Evolutionary conservation across 2,797 vertebrate genomes (phyloP), one percentile per base, ranked within the genome.

Genomic region (Thripadectes ignobilis): DNA sequence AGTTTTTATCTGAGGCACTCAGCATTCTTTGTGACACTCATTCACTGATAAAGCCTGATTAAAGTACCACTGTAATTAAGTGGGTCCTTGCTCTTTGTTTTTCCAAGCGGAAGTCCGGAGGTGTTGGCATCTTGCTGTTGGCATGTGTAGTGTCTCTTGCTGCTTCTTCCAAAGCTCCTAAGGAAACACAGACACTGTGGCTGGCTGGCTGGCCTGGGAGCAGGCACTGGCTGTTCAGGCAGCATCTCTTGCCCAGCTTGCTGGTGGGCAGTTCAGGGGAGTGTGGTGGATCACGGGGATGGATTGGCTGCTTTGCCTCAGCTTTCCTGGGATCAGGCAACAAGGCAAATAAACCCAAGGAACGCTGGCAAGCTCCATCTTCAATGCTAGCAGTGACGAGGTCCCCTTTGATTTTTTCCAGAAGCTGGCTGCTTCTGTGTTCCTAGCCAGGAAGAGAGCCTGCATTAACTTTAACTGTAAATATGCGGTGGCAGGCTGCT

Each of bases 251-350:
- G 71, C 85, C 68, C 88, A 88, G 45, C 69, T 85, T 76, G 24
- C 76, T 71, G 54, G 80, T 88, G 92, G 95, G 94, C 6, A 85
- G 90, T 85, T 36, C 8, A 3, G 92, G 95, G 95, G 92, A 79
- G 93, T 85, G 80, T 51, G 30, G 30, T 85, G 71, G 62, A 89
- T 78, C 51, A 88, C 1, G 7, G 27, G 66, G 84, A 45, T 85
- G 92, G 88, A 96, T 93, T 97, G 96, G 97, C 68, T 95, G 88
- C 45, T 80, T 59, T 12, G 6, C 7, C 2, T 15, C 52, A 62
- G 74, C 77, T 90, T 78, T 92, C 38, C 87, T 83, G 68, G 84
- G 93, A 79, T 71, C 75, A 48, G 74, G 68, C 67, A 88, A 51
- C 32, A 24, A 78, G 86, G 75, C 94, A 91, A 95, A 94, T 88